Percentiles rank a stretch among this genome's conserved stretches.
Conservation (phyloP, 1,140 invertebrate genomes). For the Zaprionus camerounensis region DNA sequence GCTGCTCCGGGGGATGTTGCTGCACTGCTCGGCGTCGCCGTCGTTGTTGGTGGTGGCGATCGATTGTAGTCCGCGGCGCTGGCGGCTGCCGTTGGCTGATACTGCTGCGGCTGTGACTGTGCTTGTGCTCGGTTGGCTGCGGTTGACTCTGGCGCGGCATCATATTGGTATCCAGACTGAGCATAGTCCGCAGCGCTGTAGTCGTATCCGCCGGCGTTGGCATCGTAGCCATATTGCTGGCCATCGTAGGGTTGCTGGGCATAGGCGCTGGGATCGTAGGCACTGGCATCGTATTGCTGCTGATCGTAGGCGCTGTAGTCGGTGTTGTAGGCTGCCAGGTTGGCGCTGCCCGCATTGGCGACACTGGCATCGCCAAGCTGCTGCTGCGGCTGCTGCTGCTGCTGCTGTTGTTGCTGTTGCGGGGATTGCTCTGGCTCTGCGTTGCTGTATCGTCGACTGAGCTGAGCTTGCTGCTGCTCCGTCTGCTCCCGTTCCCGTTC, state of each 20-base stretch:
- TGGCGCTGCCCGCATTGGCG: conserved; percentile 55
- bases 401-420: conserved; percentile 16
- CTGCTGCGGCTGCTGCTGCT: conserved; percentile 40
- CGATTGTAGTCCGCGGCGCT: conserved; percentile 53
- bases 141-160: conserved; percentile 52
- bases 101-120: conserved; percentile 31
- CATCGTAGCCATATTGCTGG: conserved; percentile 70
- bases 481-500: conserved; percentile 56
- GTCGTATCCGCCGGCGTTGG: conserved; percentile 56
- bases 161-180: conserved; percentile 68
- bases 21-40: conserved; percentile 45
- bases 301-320: conserved; percentile 82
- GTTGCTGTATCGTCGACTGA: conserved; percentile 44
- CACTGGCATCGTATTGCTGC: conserved; percentile 79
- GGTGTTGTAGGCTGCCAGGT: conserved; percentile 73
- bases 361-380: conserved; percentile 40
- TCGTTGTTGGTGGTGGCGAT: conserved; percentile 56
- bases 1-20: conserved; percentile 52
- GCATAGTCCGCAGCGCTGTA: conserved; percentile 64
- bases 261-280: conserved; percentile 67
- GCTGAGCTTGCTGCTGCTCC: conserved; percentile 56
- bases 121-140: conserved; percentile 41
- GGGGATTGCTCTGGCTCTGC: conserved; percentile 36
- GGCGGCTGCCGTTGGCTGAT: conserved; percentile 39
- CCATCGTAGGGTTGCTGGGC: conserved; percentile 72